phyloP scores from a whole-genome alignment of 2,113 vertebrate genomes.

The Hassar affinis region DNA sequence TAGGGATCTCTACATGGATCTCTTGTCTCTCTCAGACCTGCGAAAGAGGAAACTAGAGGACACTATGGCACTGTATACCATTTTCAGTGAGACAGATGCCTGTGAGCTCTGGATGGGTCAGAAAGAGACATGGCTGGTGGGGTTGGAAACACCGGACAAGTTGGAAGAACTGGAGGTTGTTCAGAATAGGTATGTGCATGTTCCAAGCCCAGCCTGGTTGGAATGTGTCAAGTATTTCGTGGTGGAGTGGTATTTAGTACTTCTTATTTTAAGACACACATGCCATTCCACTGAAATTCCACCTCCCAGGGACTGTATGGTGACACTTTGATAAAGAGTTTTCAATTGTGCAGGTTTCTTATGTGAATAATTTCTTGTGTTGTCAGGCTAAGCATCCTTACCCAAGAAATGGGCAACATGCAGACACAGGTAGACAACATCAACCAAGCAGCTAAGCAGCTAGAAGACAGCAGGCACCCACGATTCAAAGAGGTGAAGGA shows the following conservation, averaged over 20 bases:
- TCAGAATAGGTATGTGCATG: constrained; percentile 82
- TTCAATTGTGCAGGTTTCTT: background rate
- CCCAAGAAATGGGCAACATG: constrained; percentile 85
- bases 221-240: constrained; percentile 23
- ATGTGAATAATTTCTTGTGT: background rate
- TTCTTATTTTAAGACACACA: constrained; percentile 6
- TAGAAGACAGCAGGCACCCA: constrained; percentile 86
- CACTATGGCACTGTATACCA: constrained; percentile 84
- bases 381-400: constrained; percentile 84
- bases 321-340: background rate
- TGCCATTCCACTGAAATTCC: background rate
- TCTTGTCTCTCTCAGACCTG: constrained; percentile 78
- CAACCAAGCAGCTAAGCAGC: constrained; percentile 81
- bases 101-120: constrained; percentile 95
- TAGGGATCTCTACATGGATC: constrained; percentile 80
- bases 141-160: constrained; percentile 83
- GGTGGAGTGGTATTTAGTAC: background rate
- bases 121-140: constrained; percentile 92
- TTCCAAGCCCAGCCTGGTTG: background rate
- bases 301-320: background rate
- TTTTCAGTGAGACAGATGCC: constrained; percentile 91
- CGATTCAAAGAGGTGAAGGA: constrained; percentile 83
- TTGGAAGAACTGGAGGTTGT: constrained; percentile 93
- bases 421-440: constrained; percentile 80
- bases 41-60: constrained; percentile 85